Conservation (phyloP, 2,797 vertebrate species). For the Todus mexicanus region DNA sequence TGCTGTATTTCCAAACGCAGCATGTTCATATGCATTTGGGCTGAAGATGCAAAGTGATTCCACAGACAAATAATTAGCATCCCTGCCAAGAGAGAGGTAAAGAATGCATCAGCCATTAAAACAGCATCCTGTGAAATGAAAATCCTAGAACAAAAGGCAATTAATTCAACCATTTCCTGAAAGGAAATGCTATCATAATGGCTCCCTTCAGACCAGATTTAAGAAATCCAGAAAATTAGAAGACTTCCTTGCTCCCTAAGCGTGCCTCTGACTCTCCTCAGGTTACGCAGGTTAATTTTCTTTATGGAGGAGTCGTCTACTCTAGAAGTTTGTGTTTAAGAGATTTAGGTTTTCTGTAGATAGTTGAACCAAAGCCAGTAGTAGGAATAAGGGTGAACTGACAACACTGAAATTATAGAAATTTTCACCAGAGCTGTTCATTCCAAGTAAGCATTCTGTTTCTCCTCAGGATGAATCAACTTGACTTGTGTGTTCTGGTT, state of each 20-base stretch:
- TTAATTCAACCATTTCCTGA: conserved; percentile 43
- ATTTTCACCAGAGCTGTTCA: background rate
- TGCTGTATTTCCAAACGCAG: background rate
- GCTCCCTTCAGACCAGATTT: conserved; percentile 4
- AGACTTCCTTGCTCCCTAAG: conserved; percentile 5
- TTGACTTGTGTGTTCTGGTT: background rate
- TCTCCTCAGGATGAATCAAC: background rate
- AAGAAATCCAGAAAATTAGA: conserved; percentile 37
- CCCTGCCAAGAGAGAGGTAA: conserved; percentile 35
- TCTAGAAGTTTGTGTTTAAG: conserved; percentile 37
- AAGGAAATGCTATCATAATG: conserved; percentile 10
- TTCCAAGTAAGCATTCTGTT: background rate
- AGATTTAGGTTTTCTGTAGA: conserved; percentile 20
- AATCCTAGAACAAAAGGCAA: conserved; percentile 4
- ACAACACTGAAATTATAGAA: background rate
- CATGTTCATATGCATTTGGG: background rate
- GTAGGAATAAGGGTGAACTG: background rate
- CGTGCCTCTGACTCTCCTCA: background rate
- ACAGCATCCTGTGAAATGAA: conserved; percentile 33
- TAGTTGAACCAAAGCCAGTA: background rate
- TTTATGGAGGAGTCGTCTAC: conserved; percentile 14
- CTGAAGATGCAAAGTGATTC: conserved; percentile 45
- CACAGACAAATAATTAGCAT: conserved; percentile 50
- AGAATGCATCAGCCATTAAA: conserved; percentile 27
- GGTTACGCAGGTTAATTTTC: conserved; percentile 11